Percentiles rank a stretch among this genome's conserved stretches.
phyloP scores from a whole-genome alignment of 2,797 vertebrate genomes.

The Chromis chromis region DNA sequence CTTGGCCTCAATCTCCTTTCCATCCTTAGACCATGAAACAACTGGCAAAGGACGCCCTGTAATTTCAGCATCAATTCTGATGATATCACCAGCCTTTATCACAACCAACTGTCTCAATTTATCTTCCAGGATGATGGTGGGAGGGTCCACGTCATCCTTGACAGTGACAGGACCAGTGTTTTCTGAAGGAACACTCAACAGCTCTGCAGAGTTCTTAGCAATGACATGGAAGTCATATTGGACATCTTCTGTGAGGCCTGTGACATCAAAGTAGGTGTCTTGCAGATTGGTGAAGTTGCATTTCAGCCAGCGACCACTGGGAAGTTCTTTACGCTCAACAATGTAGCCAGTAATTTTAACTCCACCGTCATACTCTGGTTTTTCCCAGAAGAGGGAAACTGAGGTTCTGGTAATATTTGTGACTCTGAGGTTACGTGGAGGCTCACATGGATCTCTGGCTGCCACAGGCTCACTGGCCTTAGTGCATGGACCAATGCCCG shows the following conservation, averaged over 20 bases:
- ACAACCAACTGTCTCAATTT: conserved; percentile 92
- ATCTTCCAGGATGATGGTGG: conserved; percentile 94
- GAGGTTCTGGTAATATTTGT: conserved; percentile 96
- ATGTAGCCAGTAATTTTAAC: conserved; percentile 95
- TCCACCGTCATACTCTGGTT: conserved; percentile 93
- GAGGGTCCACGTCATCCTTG: conserved; percentile 96
- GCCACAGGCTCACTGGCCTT: conserved; percentile 92
- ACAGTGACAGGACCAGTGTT: conserved; percentile 94
- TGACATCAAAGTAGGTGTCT: conserved; percentile 95
- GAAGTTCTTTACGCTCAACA: conserved; percentile 93
- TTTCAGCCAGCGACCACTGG: conserved; percentile 96
- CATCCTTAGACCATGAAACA: conserved; percentile 95
- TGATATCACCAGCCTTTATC: conserved; percentile 94
- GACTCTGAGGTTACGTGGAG: conserved; percentile 93
- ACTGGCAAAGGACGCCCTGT: conserved; percentile 94
- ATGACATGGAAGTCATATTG: conserved; percentile 96
- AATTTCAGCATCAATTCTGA: conserved; percentile 94
- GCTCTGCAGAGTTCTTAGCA: conserved; percentile 94
- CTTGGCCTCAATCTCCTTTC: conserved; percentile 93
- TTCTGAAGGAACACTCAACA: conserved; percentile 92
- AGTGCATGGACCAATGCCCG: conserved; percentile 94
- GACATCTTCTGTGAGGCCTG: conserved; percentile 95
- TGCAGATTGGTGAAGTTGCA: conserved; percentile 96
- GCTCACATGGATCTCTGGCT: conserved; percentile 96
- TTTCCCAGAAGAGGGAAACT: conserved; percentile 94